Evolutionary conservation across 1,140 invertebrate species (phyloP), one percentile per base, ranked within the genome.

Genomic region (Coboldia fuscipes): DNA sequence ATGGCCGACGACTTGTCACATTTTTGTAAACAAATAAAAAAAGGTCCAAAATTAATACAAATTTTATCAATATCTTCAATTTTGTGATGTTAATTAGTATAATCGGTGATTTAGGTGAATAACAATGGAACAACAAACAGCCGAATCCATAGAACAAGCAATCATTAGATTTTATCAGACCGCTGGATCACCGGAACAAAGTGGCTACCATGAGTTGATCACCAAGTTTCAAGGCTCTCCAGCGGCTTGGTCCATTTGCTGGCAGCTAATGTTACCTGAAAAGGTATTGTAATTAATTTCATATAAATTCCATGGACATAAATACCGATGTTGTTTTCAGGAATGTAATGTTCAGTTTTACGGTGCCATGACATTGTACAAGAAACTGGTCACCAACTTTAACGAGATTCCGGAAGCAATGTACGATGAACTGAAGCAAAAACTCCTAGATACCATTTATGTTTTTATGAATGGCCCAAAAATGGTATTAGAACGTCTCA

Each of bases 301-400:
- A 15, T 6, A 13, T 6, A n/a, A 10, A 27, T n/a, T 3, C 14
- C 14, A 27, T 27, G 16, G 15, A 30, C 5, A 3, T 8, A 4
- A 15, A 16, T 14, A 3, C 13, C 12, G 9, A 30, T 16, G 10
- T 30, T 30, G 4, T 16, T 16, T 15, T 17, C 37, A 90, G 83
- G 60, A 68, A 28, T 67, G 71, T 34, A 84, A 90, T 61, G 75
- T 86, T 4, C 84, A 90, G 55, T 92, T 85, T 60, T 94, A 86
- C 68, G 88, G 77, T 36, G 85, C 86, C 6, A 83, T 75, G 32
- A 85, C 82, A 30, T 54, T 93, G 24, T 78, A 92, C 45, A 66
- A 71, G 0, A 93, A 93, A 58, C 68, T 93, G 23, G 70, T 81
- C 39, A 76, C 79, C 50, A 72, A 72, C 47, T 92, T 81, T 81